These are phyloP conservation scores for Leistus spinibarbis DNA, from an alignment of 2,888 invertebrate species.

Conservation along the genomic window DNA sequence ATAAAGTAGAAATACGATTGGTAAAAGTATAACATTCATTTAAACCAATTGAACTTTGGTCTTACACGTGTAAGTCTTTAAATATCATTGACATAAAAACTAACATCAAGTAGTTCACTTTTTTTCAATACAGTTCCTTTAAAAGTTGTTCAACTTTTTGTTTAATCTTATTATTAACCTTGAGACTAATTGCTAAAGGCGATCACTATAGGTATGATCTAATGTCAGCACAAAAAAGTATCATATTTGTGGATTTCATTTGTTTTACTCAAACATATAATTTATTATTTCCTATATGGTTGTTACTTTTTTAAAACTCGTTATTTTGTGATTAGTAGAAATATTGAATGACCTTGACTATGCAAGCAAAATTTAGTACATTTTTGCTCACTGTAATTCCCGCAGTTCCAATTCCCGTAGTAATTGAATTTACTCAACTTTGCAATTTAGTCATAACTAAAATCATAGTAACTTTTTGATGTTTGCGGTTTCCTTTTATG, in stretches of 20 bases:
- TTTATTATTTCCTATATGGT: too few relatives aligned
- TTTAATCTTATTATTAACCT: background rate
- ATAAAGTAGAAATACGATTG: background rate
- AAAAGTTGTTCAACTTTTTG: slow-evolving; percentile 16
- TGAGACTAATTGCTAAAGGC: slow-evolving; percentile 8
- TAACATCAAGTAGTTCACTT: slow-evolving; percentile 22
- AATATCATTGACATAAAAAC: background rate
- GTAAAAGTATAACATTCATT: background rate
- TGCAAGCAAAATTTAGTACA: too few relatives aligned
- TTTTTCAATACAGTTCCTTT: background rate
- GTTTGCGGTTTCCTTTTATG: background rate
- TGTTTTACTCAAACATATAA: background rate
- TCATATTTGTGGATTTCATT: background rate
- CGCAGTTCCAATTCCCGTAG: too few relatives aligned
- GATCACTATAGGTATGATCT: background rate
- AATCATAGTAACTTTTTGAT: too few relatives aligned
- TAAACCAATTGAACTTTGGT: background rate
- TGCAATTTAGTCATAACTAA: too few relatives aligned
- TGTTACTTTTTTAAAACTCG: too few relatives aligned
- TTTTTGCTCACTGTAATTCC: too few relatives aligned
- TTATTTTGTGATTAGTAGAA: too few relatives aligned
- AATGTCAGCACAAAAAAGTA: background rate
- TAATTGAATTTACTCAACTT: too few relatives aligned
- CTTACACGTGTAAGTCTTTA: background rate
- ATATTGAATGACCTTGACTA: too few relatives aligned